These are phyloP conservation scores for Salvator merianae DNA, from an alignment of 2,113 vertebrate species.

Conservation along the genomic window DNA sequence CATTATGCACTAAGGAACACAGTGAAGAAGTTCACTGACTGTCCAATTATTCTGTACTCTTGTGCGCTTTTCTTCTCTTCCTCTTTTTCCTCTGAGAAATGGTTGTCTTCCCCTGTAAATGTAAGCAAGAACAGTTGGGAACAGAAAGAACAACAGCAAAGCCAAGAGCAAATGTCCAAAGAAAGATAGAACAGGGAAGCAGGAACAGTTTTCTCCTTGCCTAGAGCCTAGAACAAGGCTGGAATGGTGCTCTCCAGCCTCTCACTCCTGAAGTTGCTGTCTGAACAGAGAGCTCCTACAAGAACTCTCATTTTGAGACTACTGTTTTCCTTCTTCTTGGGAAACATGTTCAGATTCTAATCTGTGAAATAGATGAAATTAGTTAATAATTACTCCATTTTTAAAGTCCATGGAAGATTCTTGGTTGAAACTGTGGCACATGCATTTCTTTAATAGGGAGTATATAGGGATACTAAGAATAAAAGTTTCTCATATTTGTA, in stretches of 20 bases:
- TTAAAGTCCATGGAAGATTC: too few relatives aligned
- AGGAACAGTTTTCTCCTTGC: neutral
- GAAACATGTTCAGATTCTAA: neutral
- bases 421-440: too few relatives aligned
- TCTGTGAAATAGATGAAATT: neutral
- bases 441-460: neutral
- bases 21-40: too few relatives aligned
- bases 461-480: neutral
- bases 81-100: too few relatives aligned
- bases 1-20: too few relatives aligned
- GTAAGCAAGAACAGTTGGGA: neutral
- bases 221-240: neutral
- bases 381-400: neutral
- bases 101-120: neutral
- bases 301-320: too few relatives aligned
- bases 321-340: neutral
- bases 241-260: neutral
- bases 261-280: too few relatives aligned
- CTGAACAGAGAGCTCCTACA: neutral
- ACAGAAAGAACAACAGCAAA: neutral
- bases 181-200: neutral
- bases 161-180: too few relatives aligned
- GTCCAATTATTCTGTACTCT: too few relatives aligned
- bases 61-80: too few relatives aligned
- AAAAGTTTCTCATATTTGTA: fast-evolving